Evolutionary conservation across 1,140 invertebrate genomes (phyloP).

Genomic region (Papilio machaon): DNA sequence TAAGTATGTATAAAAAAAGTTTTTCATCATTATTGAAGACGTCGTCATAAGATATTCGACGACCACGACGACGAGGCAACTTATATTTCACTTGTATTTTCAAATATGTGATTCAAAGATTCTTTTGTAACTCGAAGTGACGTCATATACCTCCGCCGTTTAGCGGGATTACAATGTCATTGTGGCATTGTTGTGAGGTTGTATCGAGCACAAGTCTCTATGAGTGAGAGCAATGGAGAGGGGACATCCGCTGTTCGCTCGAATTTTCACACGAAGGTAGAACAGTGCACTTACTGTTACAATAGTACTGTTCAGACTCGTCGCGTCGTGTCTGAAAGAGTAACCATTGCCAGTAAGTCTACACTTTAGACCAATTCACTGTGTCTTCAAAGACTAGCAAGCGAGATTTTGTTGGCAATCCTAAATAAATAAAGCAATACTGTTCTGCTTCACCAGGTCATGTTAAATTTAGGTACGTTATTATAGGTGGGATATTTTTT

Average conservation of each 20-base stretch:
- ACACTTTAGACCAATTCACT: too few species aligned
- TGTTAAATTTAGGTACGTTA: neutral
- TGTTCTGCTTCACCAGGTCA: neutral
- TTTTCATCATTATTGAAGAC: too few species aligned
- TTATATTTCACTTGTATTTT: neutral
- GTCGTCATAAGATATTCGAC: too few species aligned
- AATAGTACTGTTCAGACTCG: neutral
- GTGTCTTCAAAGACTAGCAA: too few species aligned
- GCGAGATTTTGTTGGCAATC: too few species aligned
- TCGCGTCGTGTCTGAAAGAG: too few species aligned
- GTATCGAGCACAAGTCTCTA: neutral
- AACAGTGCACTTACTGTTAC: neutral
- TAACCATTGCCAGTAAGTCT: too few species aligned
- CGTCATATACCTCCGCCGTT: neutral
- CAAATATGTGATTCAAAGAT: neutral
- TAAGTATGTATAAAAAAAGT: too few species aligned
- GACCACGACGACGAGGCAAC: too few species aligned
- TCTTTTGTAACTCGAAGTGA: neutral
- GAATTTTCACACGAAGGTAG: neutral
- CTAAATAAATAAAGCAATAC: neutral
- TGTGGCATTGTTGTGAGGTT: neutral
- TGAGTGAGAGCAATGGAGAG: neutral
- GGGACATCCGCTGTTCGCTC: neutral
- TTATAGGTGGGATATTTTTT: neutral
- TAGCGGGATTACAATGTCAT: conserved; percentile 6